Evolutionary conservation across 2,888 invertebrate genomes (phyloP), one percentile per base, ranked within the genome.

Genomic region (Drosophila imparisetae): DNA sequence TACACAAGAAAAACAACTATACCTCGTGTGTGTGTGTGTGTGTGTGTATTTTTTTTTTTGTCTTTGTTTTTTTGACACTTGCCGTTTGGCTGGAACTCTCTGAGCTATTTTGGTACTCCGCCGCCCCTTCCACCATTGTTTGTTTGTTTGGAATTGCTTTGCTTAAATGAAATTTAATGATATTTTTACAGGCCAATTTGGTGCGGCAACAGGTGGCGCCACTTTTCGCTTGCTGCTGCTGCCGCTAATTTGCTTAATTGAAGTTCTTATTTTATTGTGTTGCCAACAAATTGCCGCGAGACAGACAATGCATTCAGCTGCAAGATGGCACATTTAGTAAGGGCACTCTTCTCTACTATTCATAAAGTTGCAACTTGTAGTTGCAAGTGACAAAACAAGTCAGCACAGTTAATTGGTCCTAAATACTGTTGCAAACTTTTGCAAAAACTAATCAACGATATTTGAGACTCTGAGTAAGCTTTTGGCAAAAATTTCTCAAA

Each of bases 131-230:
- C 45, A 36, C 54, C 42, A 54, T 48, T 53, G 53, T 58, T 59
- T 53, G 53, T 58, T 59, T 61, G 59, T 72, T 72, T 68, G 72
- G 24, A 24, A 24, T 76, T 62, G 72, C 65, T 61, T 59, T 64
- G 84, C 86, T 89, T 86, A 89, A 85, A 87, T 79, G 81, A 89
- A 89, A 81, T 85, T 85, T 86, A 85, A 85, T 84, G 89, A 81
- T 84, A 83, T 86, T 76, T 76, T 78, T 70, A 64, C 77, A 55
- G 65, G 68, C 72, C 70, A 82, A 77, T 63, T 64, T 69, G 62
- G 60, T 27, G 18, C 55, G 61, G 63, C 89, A 89, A 85, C 84
- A 85, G 85, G 87, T 89, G 85, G 42, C 45, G 65, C 52, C 57
- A 52, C 59, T 63, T 63, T 57, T 57, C 30, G 59, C 57, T 70